phyloP scores from a whole-genome alignment of 2,888 invertebrate species.

The Spisula solida region DNA sequence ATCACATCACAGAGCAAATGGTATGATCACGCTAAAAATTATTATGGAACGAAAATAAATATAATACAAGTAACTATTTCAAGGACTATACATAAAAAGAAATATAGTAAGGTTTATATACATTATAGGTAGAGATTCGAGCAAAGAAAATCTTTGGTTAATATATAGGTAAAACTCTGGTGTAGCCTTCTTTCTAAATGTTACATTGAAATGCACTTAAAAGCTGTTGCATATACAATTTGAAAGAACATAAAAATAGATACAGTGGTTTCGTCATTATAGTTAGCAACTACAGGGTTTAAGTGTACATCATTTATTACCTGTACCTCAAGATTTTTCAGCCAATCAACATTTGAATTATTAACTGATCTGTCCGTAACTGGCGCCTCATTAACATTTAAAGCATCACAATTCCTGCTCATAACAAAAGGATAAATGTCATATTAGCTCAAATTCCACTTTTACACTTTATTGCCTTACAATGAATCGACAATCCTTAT shows the following conservation, averaged over 20 bases:
- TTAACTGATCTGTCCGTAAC: background rate
- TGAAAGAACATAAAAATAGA: background rate
- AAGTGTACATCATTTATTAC: background rate
- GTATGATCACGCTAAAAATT: background rate
- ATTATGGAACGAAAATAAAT: background rate
- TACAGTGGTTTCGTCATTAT: background rate
- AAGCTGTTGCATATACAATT: background rate
- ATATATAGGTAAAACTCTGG: background rate
- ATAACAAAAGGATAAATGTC: background rate
- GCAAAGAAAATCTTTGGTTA: slow-evolving; percentile 11
- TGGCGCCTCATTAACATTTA: background rate
- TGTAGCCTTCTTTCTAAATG: background rate
- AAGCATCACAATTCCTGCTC: background rate
- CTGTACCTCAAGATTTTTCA: background rate
- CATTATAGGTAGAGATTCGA: background rate
- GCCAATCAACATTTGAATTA: too few relatives aligned
- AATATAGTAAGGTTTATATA: background rate
- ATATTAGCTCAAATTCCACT: background rate
- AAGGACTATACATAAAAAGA: background rate
- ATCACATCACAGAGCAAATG: too few relatives aligned
- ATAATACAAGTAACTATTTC: background rate
- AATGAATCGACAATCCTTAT: background rate
- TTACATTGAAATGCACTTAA: background rate
- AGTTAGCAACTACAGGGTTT: background rate
- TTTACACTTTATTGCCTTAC: background rate